phyloP scores from a whole-genome alignment of 2,888 invertebrate species.

The Boloria selene region DNA sequence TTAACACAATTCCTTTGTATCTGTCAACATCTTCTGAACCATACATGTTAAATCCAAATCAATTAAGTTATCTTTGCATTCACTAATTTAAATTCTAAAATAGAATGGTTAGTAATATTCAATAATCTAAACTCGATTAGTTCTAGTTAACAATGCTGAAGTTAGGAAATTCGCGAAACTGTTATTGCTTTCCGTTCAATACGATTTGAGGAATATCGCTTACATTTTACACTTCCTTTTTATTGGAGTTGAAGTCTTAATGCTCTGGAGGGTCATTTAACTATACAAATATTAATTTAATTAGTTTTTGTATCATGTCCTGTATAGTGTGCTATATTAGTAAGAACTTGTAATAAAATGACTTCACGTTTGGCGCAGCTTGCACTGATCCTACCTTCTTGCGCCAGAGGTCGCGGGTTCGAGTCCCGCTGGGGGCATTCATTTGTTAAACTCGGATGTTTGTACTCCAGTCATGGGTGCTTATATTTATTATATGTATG shows the following conservation, averaged over 20 bases:
- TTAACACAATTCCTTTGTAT: slow-evolving; percentile 5
- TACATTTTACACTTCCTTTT: slow-evolving; percentile 2
- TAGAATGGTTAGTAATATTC: slow-evolving; percentile 10
- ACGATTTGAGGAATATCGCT: slow-evolving; percentile 14
- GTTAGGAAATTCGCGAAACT: slow-evolving; percentile 14
- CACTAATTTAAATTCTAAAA: slow-evolving; percentile 21
- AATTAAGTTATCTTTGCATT: slow-evolving; percentile 21
- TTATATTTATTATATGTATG: no score
- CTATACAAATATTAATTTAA: no score
- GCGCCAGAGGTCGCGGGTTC: no score
- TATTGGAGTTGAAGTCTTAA: not conserved
- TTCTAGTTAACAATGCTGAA: slow-evolving; percentile 10
- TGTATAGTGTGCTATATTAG: no score
- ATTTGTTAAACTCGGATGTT: no score
- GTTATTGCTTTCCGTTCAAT: slow-evolving; percentile 22
- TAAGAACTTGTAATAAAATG: no score
- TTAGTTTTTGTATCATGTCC: no score
- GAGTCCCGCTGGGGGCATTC: no score
- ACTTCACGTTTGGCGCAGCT: no score
- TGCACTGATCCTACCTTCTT: no score
- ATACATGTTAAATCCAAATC: slow-evolving; percentile 26
- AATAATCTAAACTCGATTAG: slow-evolving; percentile 19
- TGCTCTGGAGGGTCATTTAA: no score
- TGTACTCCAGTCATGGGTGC: no score
- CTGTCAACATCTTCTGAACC: slow-evolving; percentile 20